Evolutionary conservation across 2,888 invertebrate species (phyloP), one percentile per base, ranked within the genome.

Genomic region (Laothoe populi): DNA sequence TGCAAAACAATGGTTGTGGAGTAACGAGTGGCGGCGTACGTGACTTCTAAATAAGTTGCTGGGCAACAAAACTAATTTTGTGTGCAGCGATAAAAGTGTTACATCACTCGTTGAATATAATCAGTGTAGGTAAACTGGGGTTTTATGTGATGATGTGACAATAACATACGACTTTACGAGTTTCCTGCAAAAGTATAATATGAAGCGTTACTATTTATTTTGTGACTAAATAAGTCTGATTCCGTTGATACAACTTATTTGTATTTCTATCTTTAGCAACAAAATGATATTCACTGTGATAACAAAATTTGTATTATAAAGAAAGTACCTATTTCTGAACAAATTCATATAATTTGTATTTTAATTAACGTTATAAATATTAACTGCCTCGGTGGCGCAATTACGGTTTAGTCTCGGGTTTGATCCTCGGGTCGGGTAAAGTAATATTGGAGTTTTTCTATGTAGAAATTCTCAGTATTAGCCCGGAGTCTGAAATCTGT

Each of bases 71-170:
- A 66, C 62, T 68, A 72, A 71, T 66, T 74, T 71, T 67, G 67
- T 63, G 64, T 64, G 64, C 59, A 59, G 63, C 63, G 71, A 75
- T 75, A 74, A 79, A 78, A 74, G 63, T 70, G 77, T 84, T 86
- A 86, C 83, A 86, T 84, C 83, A 83, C 76, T 68, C 68, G 76
- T 84, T 77, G 77, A 75, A 77, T 72, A 76, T 83, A 83, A 84
- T 84, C 81, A 78, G 77, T 74, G 74, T 78, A 75, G 75, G 80
- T 74, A 85, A 86, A 87, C 81, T 75, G 66, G 70, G 75, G 79
- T 74, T 77, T 82, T 82, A 82, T 65, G 64, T 62, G 73, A 70
- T 75, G 78, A 77, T 72, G 77, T 79, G 84, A 82, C 80, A 81
- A 73, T 75, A 78, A 72, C 77, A 78, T 80, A 81, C 75, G 75